Evolutionary conservation across 2,797 vertebrate species (phyloP), one percentile per base, ranked within the genome.

Genomic region (Dendrocincla tyrannina): DNA sequence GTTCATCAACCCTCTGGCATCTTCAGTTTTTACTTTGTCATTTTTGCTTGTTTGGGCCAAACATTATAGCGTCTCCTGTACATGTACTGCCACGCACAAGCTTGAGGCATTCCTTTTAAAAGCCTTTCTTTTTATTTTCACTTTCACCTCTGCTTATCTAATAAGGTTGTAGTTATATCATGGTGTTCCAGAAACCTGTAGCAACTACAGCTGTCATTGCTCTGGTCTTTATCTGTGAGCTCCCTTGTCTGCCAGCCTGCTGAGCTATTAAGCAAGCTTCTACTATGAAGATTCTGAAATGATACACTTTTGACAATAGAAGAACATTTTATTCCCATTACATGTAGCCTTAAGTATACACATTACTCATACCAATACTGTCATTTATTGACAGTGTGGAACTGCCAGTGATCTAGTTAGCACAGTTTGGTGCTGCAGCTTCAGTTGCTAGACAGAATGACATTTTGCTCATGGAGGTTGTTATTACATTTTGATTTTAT

Each of bases 351-450:
- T 96, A 97, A 96, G 75, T 93, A 96, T 93, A 97, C 46, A 95
- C 47, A 93, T 97, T 96, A 95, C 80, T 97, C 94, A 93, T 94
- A 97, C 63, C 67, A 79, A 52, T 72, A 84, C 85, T 95, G 91
- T 89, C 85, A 96, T 96, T 97, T 97, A 95, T 96, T 95, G 94
- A 91, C 77, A 89, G 69, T 58, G 79, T 92, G 77, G 66, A 96
- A 86, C 83, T 88, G 75, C 60, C 42, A 78, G 83, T 93, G 86
- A 87, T 92, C 82, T 88, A 95, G 85, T 97, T 97, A 93, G 79
- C 89, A 88, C 95, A 86, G 89, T 90, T 78, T 84, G 72, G 49
- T 92, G 69, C 80, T 85, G 53, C 78, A 93, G 52, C 80, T 94
- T 94, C 55, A 63, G 62, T 88, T 86, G 77, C 77, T 91, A 94